Evolutionary conservation across 2,888 invertebrate genomes (phyloP).

Genomic region (Ischnus inquisitorius): DNA sequence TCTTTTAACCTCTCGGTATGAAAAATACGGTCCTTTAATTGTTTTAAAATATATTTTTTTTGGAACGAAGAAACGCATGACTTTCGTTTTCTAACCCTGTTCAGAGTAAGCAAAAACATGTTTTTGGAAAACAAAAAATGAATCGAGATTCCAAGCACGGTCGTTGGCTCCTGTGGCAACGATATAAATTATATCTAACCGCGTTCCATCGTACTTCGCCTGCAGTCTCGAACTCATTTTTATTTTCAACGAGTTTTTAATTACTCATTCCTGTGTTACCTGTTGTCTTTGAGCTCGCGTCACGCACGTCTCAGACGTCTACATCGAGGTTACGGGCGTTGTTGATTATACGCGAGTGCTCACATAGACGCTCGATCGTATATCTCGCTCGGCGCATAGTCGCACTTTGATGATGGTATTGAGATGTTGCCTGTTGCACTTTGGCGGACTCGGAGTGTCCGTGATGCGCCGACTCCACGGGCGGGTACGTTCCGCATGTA

Average conservation of each 20-base stretch:
- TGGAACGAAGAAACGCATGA: too few relatives aligned
- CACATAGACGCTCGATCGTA: background rate
- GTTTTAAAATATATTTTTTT: too few relatives aligned
- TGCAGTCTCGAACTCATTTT: conserved; percentile 23
- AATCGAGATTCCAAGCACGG: background rate
- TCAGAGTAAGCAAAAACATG: too few relatives aligned
- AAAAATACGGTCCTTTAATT: too few relatives aligned
- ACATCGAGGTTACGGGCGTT: conserved; percentile 8
- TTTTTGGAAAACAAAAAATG: too few relatives aligned
- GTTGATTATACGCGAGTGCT: background rate
- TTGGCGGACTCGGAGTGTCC: conserved; percentile 24
- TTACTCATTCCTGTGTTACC: conserved; percentile 38
- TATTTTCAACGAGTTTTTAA: conserved; percentile 61
- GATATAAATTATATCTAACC: background rate
- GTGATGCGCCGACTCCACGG: background rate
- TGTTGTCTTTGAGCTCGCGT: conserved; percentile 48
- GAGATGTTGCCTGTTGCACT: conserved; percentile 53
- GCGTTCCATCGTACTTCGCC: background rate
- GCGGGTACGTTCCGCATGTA: conserved; percentile 6
- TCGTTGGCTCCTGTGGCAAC: background rate
- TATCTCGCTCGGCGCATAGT: conserved; percentile 4
- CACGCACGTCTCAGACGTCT: conserved; percentile 35
- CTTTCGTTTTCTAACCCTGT: too few relatives aligned
- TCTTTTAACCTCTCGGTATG: too few relatives aligned
- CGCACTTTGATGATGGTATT: conserved; percentile 19